Percentiles rank a stretch among this genome's conserved stretches.
phyloP scores from a whole-genome alignment of 2,113 vertebrate species.

The Pollachius pollachius region DNA sequence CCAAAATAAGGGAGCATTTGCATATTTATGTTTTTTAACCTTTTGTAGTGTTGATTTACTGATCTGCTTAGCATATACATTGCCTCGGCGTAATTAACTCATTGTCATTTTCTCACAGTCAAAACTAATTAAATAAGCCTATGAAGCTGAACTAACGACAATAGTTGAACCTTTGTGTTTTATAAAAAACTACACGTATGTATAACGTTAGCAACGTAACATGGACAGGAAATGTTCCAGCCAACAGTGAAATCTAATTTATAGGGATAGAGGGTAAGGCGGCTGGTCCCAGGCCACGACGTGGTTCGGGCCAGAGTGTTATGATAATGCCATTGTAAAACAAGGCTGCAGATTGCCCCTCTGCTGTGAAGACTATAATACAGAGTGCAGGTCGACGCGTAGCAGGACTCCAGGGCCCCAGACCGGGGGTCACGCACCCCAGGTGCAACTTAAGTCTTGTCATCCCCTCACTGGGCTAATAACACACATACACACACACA shows the following conservation, averaged over 20 bases:
- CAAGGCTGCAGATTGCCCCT: constrained; percentile 29
- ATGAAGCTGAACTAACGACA: too few species aligned
- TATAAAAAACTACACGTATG: too few species aligned
- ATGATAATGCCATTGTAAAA: constrained; percentile 5
- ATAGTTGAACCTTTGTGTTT: too few species aligned
- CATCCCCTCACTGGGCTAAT: constrained; percentile 48
- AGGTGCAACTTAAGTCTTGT: constrained; percentile 58
- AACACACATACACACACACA: constrained; percentile 33
- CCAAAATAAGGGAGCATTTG: too few species aligned
- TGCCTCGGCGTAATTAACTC: not conserved
- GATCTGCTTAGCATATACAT: too few species aligned
- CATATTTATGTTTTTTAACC: not conserved
- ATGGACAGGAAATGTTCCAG: too few species aligned
- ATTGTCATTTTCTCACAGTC: too few species aligned
- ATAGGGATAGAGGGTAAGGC: not conserved
- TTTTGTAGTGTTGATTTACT: not conserved
- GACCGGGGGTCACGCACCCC: constrained; percentile 50
- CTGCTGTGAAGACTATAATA: constrained; percentile 39
- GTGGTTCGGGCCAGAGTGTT: not conserved
- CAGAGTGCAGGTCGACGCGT: constrained; percentile 44
- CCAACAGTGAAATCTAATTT: not conserved
- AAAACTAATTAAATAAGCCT: not conserved
- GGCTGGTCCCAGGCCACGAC: constrained; percentile 1
- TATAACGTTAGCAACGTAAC: too few species aligned
- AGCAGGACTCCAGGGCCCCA: constrained; percentile 43